These are phyloP conservation scores for Chrysomallon squamiferum DNA, from an alignment of 1,140 invertebrate genomes.

Conservation along the genomic window DNA sequence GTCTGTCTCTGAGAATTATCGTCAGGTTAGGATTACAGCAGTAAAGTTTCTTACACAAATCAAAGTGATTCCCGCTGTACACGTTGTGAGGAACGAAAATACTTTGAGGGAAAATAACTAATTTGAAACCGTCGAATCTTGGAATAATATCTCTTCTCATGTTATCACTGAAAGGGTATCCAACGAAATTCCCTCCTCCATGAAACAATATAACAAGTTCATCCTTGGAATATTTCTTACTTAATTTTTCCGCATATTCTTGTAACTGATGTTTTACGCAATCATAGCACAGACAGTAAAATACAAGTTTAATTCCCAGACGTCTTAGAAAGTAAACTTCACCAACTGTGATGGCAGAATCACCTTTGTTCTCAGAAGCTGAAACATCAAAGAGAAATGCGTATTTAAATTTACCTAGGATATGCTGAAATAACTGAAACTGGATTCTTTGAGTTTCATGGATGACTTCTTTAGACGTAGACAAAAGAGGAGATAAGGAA, in stretches of 20 bases:
- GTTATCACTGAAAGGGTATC: constrained; percentile 7
- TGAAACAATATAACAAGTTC: constrained; percentile 3
- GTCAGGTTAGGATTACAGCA: neutral
- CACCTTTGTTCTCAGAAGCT: constrained; percentile 30
- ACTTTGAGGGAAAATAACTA: constrained; percentile 26
- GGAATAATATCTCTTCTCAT: constrained; percentile 7
- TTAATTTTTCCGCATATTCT: neutral
- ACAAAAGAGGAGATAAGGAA: constrained; percentile 8
- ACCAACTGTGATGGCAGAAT: constrained; percentile 29
- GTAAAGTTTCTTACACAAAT: neutral
- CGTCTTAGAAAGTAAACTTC: constrained; percentile 16
- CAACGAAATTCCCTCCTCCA: constrained; percentile 32
- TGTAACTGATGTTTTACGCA: constrained; percentile 4
- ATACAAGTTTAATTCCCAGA: constrained; percentile 19
- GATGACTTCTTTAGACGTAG: constrained; percentile 11
- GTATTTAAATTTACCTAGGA: constrained; percentile 9
- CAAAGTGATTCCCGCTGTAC: neutral
- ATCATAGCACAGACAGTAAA: constrained; percentile 10
- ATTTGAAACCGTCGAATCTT: constrained; percentile 10
- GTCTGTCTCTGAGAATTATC: constrained; percentile 27
- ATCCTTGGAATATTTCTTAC: neutral
- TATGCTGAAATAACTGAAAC: constrained; percentile 8
- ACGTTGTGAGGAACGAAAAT: constrained; percentile 3
- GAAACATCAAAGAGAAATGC: constrained; percentile 29
- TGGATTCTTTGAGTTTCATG: constrained; percentile 25